phyloP scores from a whole-genome alignment of 2,797 vertebrate genomes.

The Sebastiscus albofasciatus region DNA sequence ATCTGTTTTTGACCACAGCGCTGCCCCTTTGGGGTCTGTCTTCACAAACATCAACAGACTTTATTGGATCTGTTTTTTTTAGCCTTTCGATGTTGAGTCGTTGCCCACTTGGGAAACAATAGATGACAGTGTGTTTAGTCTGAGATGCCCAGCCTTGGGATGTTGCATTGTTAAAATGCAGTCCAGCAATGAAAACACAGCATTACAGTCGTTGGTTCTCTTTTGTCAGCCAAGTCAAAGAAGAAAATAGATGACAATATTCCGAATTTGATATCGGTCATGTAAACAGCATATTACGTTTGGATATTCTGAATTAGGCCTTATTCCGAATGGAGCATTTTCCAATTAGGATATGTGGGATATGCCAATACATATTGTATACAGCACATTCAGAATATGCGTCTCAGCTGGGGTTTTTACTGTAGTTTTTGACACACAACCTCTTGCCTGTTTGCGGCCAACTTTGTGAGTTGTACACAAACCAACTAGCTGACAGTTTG shows the following conservation, averaged over 20 bases:
- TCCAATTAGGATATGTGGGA: neutral
- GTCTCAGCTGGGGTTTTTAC: too few relatives aligned
- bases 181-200: neutral
- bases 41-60: neutral
- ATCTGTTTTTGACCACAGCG: neutral
- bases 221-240: neutral
- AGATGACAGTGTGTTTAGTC: slow-evolving; percentile 66
- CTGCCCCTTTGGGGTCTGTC: neutral
- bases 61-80: neutral
- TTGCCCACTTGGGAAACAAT: slow-evolving; percentile 29
- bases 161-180: slow-evolving; percentile 17
- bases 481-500: too few relatives aligned
- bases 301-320: neutral
- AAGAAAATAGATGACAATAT: neutral
- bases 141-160: slow-evolving; percentile 72
- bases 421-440: too few relatives aligned
- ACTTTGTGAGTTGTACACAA: too few relatives aligned
- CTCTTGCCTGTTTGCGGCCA: too few relatives aligned
- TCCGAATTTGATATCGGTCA: neutral
- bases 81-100: slow-evolving; percentile 10
- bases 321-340: neutral
- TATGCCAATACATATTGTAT: neutral
- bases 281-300: neutral
- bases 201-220: neutral
- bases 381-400: neutral